Conservation (phyloP, 2,888 invertebrate species). For the Brachyptera risi region DNA sequence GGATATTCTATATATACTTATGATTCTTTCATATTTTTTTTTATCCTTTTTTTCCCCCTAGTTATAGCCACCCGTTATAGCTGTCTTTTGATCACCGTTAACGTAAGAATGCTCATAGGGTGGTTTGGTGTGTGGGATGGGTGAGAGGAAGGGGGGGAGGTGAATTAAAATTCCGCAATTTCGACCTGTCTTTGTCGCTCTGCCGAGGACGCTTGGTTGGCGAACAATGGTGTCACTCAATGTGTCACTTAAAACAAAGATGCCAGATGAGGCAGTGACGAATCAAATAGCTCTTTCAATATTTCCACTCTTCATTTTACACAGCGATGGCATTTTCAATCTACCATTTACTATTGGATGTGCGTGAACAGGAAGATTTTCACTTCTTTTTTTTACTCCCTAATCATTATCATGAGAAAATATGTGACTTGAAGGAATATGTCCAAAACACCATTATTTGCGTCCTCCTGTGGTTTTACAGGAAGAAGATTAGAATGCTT, state of each 20-base stretch:
- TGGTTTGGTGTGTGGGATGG: not conserved
- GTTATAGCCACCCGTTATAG: not conserved
- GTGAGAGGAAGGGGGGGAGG: no score
- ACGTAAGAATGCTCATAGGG: conserved; percentile 2
- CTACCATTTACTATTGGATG: not conserved
- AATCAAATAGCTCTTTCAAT: conserved; percentile 39
- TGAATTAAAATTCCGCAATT: conserved; percentile 45
- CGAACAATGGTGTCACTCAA: conserved; percentile 45
- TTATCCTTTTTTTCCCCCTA: conserved; percentile 7
- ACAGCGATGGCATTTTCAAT: not conserved
- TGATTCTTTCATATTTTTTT: conserved; percentile 7
- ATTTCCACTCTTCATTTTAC: not conserved
- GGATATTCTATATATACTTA: not conserved
- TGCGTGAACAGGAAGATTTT: not conserved
- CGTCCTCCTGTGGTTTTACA: no score
- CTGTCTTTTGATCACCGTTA: conserved; percentile 4
- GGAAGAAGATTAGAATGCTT: no score
- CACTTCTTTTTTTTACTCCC: not conserved
- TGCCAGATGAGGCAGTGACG: conserved; percentile 40
- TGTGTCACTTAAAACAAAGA: conserved; percentile 45
- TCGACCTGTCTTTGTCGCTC: conserved; percentile 26
- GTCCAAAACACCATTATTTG: no score
- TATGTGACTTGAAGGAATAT: no score
- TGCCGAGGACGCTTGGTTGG: conserved; percentile 21
- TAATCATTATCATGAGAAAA: not conserved